Evolutionary conservation across 2,113 vertebrate genomes (phyloP).

Genomic region (Vombatus ursinus): DNA sequence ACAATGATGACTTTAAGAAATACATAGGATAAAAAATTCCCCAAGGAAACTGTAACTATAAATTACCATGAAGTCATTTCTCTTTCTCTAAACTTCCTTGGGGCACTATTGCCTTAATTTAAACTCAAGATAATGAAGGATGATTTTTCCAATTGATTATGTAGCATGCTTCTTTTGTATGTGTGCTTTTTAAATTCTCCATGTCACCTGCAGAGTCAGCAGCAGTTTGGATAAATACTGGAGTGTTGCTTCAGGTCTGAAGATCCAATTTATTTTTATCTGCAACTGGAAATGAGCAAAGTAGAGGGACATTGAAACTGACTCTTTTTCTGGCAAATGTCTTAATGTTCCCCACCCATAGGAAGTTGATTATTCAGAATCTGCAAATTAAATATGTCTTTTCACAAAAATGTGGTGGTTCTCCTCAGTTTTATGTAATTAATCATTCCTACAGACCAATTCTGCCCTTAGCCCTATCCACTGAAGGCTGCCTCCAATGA

Average conservation of each 20-base stretch:
- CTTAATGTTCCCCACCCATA: background rate
- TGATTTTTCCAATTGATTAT: slow-evolving; percentile 49
- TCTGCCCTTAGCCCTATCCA: background rate
- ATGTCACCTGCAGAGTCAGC: slow-evolving; percentile 40
- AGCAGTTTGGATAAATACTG: slow-evolving; percentile 42
- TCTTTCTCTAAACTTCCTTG: slow-evolving; percentile 43
- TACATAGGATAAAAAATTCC: slow-evolving; percentile 16
- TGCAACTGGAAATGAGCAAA: background rate
- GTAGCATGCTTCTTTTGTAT: slow-evolving; percentile 28
- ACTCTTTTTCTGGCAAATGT: background rate
- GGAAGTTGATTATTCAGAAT: background rate
- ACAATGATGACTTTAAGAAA: slow-evolving; percentile 33
- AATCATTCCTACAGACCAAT: background rate
- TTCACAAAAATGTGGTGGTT: background rate
- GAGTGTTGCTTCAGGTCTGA: background rate
- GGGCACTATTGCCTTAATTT: slow-evolving; percentile 67
- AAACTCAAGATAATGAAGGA: slow-evolving; percentile 41
- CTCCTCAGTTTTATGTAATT: background rate
- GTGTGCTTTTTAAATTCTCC: slow-evolving; percentile 35
- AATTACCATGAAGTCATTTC: background rate
- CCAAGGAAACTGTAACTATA: slow-evolving; percentile 31
- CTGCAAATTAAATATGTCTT: slow-evolving; percentile 3
- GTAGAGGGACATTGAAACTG: background rate
- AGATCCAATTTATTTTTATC: slow-evolving; percentile 29
- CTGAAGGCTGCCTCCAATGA: background rate